Evolutionary conservation across 2,888 invertebrate species (phyloP).

Genomic region (Hydrotaea diabolus): DNA sequence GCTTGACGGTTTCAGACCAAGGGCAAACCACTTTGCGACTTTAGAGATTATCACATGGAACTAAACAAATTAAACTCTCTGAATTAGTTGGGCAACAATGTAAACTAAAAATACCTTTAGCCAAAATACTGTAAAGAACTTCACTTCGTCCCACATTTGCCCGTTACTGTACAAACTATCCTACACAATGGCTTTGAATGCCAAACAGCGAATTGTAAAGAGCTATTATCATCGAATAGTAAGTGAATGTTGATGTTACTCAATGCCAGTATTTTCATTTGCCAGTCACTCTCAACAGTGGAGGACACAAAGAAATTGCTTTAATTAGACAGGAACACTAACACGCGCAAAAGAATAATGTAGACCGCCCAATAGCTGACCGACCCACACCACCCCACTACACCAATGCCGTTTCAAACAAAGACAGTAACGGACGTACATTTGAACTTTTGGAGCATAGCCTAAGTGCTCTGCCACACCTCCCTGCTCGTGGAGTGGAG

Average conservation of each 20-base stretch:
- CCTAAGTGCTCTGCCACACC: background rate
- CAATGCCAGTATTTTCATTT: slow-evolving; percentile 15
- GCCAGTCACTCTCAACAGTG: background rate
- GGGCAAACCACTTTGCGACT: too few relatives aligned
- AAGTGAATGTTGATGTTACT: slow-evolving; percentile 4
- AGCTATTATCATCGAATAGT: background rate
- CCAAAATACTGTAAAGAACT: too few relatives aligned
- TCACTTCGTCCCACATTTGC: background rate
- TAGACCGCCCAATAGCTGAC: background rate
- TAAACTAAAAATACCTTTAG: too few relatives aligned
- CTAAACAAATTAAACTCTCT: too few relatives aligned
- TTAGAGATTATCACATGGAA: too few relatives aligned
- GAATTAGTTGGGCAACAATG: too few relatives aligned
- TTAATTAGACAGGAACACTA: slow-evolving; percentile 40
- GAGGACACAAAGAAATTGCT: slow-evolving; percentile 37
- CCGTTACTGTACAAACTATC: background rate
- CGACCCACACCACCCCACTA: background rate
- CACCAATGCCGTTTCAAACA: background rate
- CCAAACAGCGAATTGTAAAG: background rate
- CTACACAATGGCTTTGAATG: background rate
- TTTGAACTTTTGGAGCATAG: background rate
- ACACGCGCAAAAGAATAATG: slow-evolving; percentile 15
- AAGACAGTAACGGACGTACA: background rate
- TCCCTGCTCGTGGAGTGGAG: background rate
- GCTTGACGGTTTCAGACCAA: too few relatives aligned